Evolutionary conservation across 2,113 vertebrate genomes (phyloP).

Genomic region (Salvelinus alpinus): DNA sequence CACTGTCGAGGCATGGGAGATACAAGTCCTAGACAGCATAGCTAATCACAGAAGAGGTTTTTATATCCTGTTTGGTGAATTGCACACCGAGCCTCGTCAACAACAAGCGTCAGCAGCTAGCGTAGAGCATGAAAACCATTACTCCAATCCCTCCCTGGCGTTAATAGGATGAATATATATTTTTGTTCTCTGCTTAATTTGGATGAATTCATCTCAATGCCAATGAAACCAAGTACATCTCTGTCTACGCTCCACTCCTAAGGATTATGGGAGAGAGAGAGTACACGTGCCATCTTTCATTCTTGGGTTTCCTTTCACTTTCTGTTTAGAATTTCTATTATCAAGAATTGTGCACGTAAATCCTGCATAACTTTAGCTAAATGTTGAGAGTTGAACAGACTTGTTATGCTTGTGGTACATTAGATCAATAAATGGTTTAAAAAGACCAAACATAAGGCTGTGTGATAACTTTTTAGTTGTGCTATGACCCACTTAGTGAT

Average conservation of each 20-base stretch:
- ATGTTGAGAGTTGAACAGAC: constrained; percentile 19
- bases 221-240: constrained; percentile 66
- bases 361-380: constrained; percentile 50
- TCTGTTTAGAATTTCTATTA: constrained; percentile 40
- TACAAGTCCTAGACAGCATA: too few relatives aligned
- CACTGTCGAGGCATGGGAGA: too few relatives aligned
- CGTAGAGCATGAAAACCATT: constrained; percentile 64
- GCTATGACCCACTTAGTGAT: too few relatives aligned
- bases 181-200: constrained; percentile 70
- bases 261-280: constrained; percentile 29
- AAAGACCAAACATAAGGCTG: constrained; percentile 6
- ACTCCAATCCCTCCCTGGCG: constrained; percentile 68
- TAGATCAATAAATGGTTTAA: neutral
- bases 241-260: constrained; percentile 49
- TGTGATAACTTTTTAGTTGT: neutral
- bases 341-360: constrained; percentile 33
- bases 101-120: constrained; percentile 56
- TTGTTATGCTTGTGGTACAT: neutral
- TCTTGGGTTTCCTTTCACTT: constrained; percentile 27
- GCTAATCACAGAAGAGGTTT: too few relatives aligned
- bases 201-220: constrained; percentile 69
- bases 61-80: constrained; percentile 63
- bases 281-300: neutral
- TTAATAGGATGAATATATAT: constrained; percentile 74
- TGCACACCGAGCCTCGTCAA: constrained; percentile 52